Conservation (phyloP, 2,888 invertebrate genomes). For the Drosophila rellima region DNA sequence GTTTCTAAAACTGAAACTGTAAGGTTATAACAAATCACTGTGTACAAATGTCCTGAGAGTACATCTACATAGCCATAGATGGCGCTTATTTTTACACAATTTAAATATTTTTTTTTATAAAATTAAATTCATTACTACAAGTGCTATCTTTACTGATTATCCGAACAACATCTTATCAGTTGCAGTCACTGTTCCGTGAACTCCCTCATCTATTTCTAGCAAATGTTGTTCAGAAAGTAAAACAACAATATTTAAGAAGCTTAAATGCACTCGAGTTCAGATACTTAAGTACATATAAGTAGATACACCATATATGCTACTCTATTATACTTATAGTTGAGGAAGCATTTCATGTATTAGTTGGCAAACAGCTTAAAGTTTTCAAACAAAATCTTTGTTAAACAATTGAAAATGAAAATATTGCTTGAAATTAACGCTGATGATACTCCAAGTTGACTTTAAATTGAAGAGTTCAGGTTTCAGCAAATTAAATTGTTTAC, state of each 20-base stretch:
- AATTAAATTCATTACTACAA: neutral
- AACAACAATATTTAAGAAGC: slow-evolving; percentile 42
- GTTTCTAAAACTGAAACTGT: neutral
- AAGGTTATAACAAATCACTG: neutral
- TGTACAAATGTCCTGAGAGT: no score
- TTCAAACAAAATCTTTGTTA: slow-evolving; percentile 8
- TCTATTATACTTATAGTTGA: neutral
- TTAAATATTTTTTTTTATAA: neutral
- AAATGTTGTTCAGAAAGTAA: slow-evolving; percentile 3
- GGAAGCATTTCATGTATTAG: slow-evolving; percentile 4
- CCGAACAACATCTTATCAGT: neutral
- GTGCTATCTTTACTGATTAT: neutral
- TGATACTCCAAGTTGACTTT: slow-evolving; percentile 15
- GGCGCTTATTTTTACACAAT: neutral
- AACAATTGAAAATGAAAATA: slow-evolving; percentile 3
- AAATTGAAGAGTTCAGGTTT: slow-evolving; percentile 18
- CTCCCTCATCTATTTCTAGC: slow-evolving; percentile 26
- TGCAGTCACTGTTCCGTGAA: slow-evolving; percentile 14
- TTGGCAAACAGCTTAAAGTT: slow-evolving; percentile 1
- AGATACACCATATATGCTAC: neutral
- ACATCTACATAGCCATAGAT: neutral
- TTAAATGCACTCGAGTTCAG: slow-evolving; percentile 27
- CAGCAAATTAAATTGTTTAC: slow-evolving; percentile 38
- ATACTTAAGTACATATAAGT: slow-evolving; percentile 5
- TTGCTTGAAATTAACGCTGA: slow-evolving; percentile 16